Evolutionary conservation across 2,113 vertebrate species (phyloP), one percentile per base, ranked within the genome.

Genomic region (Dryoscopus gambensis): DNA sequence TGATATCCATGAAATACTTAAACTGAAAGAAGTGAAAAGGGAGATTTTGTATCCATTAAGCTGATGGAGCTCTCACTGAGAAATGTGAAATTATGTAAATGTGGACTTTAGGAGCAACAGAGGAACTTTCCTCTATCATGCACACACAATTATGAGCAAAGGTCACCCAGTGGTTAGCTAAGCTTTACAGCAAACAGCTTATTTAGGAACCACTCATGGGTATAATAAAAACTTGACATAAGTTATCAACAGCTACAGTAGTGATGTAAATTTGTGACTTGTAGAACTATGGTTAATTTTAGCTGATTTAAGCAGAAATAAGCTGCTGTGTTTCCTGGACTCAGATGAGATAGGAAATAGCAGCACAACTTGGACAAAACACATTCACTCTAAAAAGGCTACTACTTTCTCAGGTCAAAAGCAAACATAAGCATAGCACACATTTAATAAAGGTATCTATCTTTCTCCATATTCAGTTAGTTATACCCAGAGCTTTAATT

Each of bases 81-180:
- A 96, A 96, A 96, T 91, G 88, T 92, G 94, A 95, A 97, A 97
- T 97, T 97, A 97, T 96, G 95, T 71, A 97, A 96, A 97, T 95
- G 33, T 46, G 19, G 56, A 88, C 62, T 90, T 95, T 49, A 84
- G 70, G 93, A 95, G 91, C 57, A 93, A 83, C 59, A 84, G 83
- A 95, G 15, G 73, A 96, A 93, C 88, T 80, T 96, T 92, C 30
- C 82, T 70, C 67, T 91, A 88, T 94, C 94, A 88, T 35, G 25
- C 85, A 83, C 56, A 81, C 60, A 56, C 16, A 63, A 89, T 77
- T 73, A 92, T 10, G 70, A 93, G 59, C 46, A 79, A 88, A 92
- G 90, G 93, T 95, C 94, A 94, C 49, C 31, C 24, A 59, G n/a
- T 44, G 69, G 95, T 91, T 94, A 78, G 71, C 83, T 95, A 89